These are phyloP conservation scores for Oreochromis niloticus DNA, from an alignment of 2,113 vertebrate genomes.

Conservation along the genomic window DNA sequence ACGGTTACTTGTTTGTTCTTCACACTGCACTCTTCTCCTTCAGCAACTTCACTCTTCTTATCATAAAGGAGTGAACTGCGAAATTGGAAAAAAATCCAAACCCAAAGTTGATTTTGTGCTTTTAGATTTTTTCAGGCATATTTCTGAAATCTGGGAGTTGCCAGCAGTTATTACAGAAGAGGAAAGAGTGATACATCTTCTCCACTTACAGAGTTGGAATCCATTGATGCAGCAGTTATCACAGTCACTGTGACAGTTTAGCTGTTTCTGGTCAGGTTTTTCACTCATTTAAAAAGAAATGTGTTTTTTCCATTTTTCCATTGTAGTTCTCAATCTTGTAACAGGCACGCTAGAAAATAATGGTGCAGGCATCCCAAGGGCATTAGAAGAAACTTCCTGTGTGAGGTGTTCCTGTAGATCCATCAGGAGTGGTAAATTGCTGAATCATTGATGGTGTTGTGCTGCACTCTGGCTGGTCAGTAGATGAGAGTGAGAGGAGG, in stretches of 20 bases:
- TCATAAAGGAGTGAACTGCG: background rate
- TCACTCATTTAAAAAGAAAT: background rate
- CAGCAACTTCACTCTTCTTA: background rate
- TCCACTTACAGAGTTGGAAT: background rate
- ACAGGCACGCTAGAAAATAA: background rate
- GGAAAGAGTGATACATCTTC: background rate
- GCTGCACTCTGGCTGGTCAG: background rate
- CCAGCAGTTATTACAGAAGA: background rate
- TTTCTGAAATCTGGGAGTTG: background rate
- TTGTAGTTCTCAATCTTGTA: background rate
- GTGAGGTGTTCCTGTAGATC: background rate
- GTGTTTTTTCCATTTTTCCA: background rate
- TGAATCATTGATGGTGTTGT: background rate
- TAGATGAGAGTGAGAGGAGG: background rate
- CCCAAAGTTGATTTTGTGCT: background rate
- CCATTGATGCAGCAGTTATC: background rate
- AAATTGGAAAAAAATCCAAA: background rate
- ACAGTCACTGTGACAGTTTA: background rate
- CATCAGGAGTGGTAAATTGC: background rate
- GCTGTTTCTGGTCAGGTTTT: background rate
- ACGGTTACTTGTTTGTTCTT: background rate
- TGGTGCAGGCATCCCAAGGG: background rate
- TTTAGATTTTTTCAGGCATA: background rate
- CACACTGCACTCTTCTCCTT: constrained; percentile 5
- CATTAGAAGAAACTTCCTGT: constrained; percentile 4